Base-by-base conservation (phyloP, 2,888 invertebrate genomes). In the Geotrupes spiniger region DNA sequence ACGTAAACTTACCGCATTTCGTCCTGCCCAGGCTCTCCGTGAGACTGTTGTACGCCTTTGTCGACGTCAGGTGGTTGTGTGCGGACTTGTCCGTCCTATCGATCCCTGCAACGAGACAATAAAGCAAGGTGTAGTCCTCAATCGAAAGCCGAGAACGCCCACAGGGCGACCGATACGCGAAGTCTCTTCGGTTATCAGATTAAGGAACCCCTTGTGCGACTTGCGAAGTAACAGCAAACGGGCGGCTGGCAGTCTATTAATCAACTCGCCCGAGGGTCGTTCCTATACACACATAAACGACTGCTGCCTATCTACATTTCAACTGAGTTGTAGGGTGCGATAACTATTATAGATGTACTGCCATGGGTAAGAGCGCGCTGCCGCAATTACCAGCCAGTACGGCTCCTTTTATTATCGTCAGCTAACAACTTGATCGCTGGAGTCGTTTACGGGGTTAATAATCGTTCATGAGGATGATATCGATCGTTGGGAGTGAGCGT, bases 111-210 rank as follows among this genome's bases (percentile, higher is more conserved):
- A 63, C 17, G 17, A 48, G 39, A 49, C 36, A 38, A 16, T 29
- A 47, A 49, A 45, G 43, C 45, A n/a, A n/a, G n/a, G 49, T 42
- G 42, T 48, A 49, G 45, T 42, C 48, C 46, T 41, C 42, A 21
- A n/a, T n/a, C n/a, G n/a, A n/a, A n/a, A n/a, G n/a, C n/a, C n/a
- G n/a, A n/a, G n/a, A n/a, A 49, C 52, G 49, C 52, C 39, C 28
- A 43, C 52, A 60, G 59, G 60, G 61, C 62, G 60, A 63, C 62
- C 64, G 62, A 65, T 64, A 64, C 66, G n/a, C n/a, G n/a, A n/a
- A n/a, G n/a, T n/a, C n/a, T n/a, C n/a, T n/a, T n/a, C n/a, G n/a
- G 64, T 66, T 68, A 68, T 68, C 68, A 65, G 66, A 66, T 68
- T 66, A 66, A 64, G 62, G 63, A 61, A 62, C 63, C 62, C 65